These are phyloP conservation scores for Merluccius polli DNA, from an alignment of 2,797 vertebrate species.

Conservation along the genomic window DNA sequence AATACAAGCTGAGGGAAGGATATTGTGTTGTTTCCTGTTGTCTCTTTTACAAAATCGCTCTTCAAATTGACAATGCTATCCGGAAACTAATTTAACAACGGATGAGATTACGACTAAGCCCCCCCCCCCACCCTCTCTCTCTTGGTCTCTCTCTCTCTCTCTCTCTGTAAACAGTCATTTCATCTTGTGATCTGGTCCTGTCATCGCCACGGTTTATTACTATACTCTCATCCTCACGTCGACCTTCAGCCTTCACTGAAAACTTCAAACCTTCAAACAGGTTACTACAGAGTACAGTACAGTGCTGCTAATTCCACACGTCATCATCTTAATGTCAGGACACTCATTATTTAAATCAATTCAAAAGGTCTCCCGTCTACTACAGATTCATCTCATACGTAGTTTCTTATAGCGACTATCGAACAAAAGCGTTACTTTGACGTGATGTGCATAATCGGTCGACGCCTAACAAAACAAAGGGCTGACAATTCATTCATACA, in stretches of 20 bases:
- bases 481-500: too few species aligned
- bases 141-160: not conserved
- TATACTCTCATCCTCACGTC: not conserved
- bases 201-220: not conserved
- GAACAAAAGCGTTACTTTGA: not conserved
- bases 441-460: not conserved
- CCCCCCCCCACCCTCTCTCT: too few species aligned
- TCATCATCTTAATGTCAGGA: not conserved
- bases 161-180: not conserved
- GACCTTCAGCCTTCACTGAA: too few species aligned
- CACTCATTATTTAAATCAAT: not conserved
- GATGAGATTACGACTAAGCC: not conserved
- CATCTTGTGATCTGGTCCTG: not conserved
- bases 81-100: not conserved
- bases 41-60: not conserved
- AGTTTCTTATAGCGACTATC: not conserved
- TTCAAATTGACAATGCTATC: not conserved
- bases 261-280: not conserved
- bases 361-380: not conserved
- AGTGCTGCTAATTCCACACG: not conserved
- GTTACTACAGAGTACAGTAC: not conserved
- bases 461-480: too few species aligned
- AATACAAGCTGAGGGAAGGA: not conserved
- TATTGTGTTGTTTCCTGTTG: not conserved
- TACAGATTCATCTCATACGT: not conserved